phyloP scores from a whole-genome alignment of 2,113 vertebrate genomes.

The Bombycilla garrulus region DNA sequence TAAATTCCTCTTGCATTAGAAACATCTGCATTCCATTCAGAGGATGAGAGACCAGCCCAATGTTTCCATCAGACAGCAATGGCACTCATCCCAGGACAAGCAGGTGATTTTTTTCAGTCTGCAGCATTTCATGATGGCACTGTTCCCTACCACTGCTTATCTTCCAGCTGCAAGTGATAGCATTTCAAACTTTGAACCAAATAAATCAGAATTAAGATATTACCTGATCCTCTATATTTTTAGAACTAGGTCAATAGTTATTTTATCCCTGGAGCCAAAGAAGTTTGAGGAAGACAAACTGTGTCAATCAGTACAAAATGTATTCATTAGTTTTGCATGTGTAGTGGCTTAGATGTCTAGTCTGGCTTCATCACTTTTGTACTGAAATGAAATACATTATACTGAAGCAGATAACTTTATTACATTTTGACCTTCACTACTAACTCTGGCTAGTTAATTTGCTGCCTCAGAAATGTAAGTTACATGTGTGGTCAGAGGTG shows the following conservation, averaged over 20 bases:
- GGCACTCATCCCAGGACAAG: neutral
- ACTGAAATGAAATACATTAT: neutral
- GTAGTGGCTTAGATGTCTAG: neutral
- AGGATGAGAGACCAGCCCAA: neutral
- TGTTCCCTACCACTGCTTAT: neutral
- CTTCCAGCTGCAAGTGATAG: neutral
- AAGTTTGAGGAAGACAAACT: neutral
- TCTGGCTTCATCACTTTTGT: neutral
- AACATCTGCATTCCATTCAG: neutral
- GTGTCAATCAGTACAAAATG: neutral
- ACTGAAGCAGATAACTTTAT: neutral
- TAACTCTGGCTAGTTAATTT: neutral
- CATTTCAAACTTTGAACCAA: neutral
- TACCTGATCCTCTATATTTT: slow-evolving; percentile 26
- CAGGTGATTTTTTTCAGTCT: slow-evolving; percentile 38
- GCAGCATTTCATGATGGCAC: neutral
- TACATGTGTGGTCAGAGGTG: accelerated
- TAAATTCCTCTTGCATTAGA: neutral
- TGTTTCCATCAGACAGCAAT: neutral
- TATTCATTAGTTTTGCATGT: neutral
- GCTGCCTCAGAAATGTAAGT: neutral
- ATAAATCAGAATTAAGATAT: slow-evolving; percentile 32
- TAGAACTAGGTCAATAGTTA: slow-evolving; percentile 9
- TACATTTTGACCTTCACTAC: neutral
- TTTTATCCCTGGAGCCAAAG: neutral